A percentile compares a stretch with the other conserved stretches of the same genome.
Evolutionary conservation across 2,113 vertebrate species (phyloP).

Genomic region (Podocnemis expansa): DNA sequence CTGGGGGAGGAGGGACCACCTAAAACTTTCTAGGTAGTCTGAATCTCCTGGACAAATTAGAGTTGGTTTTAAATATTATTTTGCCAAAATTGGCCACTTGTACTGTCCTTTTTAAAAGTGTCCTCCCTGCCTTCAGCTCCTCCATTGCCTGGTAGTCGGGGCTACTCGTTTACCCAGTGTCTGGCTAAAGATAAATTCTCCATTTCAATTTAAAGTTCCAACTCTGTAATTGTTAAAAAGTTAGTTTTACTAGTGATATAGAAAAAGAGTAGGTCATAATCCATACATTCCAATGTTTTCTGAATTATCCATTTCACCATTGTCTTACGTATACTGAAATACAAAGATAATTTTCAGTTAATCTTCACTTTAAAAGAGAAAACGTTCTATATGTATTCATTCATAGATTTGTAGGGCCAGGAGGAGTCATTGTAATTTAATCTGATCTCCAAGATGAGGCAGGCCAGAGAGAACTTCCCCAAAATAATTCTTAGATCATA

Average conservation of each 20-base stretch:
- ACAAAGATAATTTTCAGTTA: constrained; percentile 35
- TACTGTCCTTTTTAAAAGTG: not conserved
- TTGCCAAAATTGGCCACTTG: constrained; percentile 4
- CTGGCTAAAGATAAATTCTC: not conserved
- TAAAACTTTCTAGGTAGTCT: constrained; percentile 43
- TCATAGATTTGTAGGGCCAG: not conserved
- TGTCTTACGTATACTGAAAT: constrained; percentile 30
- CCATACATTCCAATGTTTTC: not conserved
- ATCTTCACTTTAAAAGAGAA: not conserved
- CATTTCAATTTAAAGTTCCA: not conserved
- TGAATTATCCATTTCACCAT: not conserved
- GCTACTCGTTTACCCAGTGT: constrained; percentile 6
- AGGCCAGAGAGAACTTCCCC: not conserved
- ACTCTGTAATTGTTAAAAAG: not conserved
- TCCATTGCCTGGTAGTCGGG: not conserved
- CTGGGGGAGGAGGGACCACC: no score
- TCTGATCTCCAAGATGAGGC: not conserved
- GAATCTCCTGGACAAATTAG: constrained; percentile 44
- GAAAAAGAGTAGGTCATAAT: not conserved
- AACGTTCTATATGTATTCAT: not conserved
- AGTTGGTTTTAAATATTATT: constrained; percentile 35
- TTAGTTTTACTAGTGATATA: not conserved
- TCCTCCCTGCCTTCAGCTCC: not conserved
- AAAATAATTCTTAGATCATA: not conserved
- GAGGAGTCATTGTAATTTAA: not conserved